These are phyloP conservation scores for Paratrypauchen microcephalus DNA, from an alignment of 2,797 vertebrate genomes.

Conservation along the genomic window DNA sequence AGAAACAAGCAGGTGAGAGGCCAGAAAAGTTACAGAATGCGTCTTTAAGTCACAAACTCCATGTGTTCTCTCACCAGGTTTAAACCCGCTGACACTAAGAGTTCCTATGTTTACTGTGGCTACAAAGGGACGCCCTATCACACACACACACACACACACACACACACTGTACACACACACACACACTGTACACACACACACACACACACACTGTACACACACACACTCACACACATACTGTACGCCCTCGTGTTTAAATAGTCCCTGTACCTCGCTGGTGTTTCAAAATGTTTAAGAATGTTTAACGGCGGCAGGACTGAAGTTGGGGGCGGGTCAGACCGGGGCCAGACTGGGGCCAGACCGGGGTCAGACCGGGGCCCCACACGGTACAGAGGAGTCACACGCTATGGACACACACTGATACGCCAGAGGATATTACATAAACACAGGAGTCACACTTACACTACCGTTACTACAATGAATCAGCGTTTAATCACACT, in stretches of 20 bases:
- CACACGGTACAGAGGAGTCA: conserved; percentile 52
- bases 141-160: not conserved
- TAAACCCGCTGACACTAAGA: conserved; percentile 11
- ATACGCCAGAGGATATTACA: no score
- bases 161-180: not conserved
- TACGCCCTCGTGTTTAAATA: not conserved
- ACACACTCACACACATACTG: not conserved
- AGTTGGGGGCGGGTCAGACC: conserved; percentile 40
- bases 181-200: not conserved
- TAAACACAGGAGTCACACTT: no score
- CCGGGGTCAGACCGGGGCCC: no score
- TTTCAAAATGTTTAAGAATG: conserved; percentile 16
- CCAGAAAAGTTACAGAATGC: no score
- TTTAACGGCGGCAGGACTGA: conserved; percentile 38
- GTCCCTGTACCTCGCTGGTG: conserved; percentile 1
- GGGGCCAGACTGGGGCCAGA: conserved; percentile 13
- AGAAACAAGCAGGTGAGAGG: no score
- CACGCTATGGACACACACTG: conserved; percentile 30
- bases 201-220: not conserved
- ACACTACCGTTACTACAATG: no score
- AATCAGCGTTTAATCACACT: no score
- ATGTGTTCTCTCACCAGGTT: no score
- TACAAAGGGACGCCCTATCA: conserved; percentile 5
- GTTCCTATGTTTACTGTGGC: conserved; percentile 33
- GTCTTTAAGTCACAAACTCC: no score